These are phyloP conservation scores for Pseudomyrmex gracilis DNA, from an alignment of 1,140 invertebrate genomes.

Conservation along the genomic window DNA sequence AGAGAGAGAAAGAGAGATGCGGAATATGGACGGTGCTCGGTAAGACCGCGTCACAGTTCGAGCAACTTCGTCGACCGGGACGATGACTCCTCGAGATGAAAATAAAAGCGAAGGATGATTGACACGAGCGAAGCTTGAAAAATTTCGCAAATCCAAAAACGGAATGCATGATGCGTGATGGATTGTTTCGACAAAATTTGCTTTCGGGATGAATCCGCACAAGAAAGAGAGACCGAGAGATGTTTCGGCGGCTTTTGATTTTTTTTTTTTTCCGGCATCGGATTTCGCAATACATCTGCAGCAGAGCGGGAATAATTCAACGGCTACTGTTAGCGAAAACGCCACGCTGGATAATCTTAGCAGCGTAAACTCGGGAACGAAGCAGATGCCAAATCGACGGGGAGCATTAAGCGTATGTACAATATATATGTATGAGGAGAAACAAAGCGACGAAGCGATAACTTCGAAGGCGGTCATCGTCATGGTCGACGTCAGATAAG, in stretches of 20 bases:
- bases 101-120: slow-evolving; percentile 29
- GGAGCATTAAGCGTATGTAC: slow-evolving; percentile 11
- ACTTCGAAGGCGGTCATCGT: slow-evolving; percentile 29
- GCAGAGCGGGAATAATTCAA: not conserved
- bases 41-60: not conserved
- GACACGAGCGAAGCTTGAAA: slow-evolving; percentile 13
- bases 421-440: slow-evolving; percentile 27
- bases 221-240: not conserved
- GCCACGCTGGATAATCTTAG: not conserved
- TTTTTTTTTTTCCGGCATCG: not conserved
- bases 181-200: not conserved
- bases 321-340: not conserved
- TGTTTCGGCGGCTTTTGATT: not conserved
- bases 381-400: not conserved
- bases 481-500: slow-evolving; percentile 22
- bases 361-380: not conserved
- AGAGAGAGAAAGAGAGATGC: slow-evolving; percentile 48
- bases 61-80: slow-evolving; percentile 27
- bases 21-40: slow-evolving; percentile 31
- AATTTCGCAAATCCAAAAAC: slow-evolving; percentile 19
- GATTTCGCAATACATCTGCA: not conserved
- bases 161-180: slow-evolving; percentile 6
- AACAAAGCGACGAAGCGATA: slow-evolving; percentile 6
- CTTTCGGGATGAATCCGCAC: not conserved
- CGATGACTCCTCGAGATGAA: slow-evolving; percentile 46